Percentiles rank a stretch among this genome's conserved stretches.
phyloP scores from a whole-genome alignment of 2,797 vertebrate genomes.

The Xenopus petersii region DNA sequence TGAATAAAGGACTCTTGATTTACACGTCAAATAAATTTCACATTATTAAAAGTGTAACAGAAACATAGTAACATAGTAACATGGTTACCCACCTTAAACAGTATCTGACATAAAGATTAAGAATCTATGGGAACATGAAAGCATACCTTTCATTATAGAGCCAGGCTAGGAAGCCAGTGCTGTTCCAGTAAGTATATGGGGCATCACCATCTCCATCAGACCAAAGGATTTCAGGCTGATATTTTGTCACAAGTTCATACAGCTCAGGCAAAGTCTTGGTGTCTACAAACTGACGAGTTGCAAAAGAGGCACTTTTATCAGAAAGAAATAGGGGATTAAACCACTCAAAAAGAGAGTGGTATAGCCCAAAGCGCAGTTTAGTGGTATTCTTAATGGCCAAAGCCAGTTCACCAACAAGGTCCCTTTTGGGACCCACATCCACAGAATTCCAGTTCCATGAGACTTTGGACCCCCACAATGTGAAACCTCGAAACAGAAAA shows the following conservation, averaged over 20 bases:
- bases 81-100: too few relatives aligned
- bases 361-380: slow-evolving; percentile 82
- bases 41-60: too few relatives aligned
- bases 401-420: slow-evolving; percentile 82
- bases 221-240: slow-evolving; percentile 90
- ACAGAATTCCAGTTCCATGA: slow-evolving; percentile 96
- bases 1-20: too few relatives aligned
- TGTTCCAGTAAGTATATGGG: slow-evolving; percentile 90
- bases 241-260: slow-evolving; percentile 80
- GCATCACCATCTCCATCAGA: slow-evolving; percentile 87
- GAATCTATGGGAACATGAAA: neutral
- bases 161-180: slow-evolving; percentile 93
- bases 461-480: slow-evolving; percentile 86
- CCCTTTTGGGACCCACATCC: slow-evolving; percentile 80
- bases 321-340: slow-evolving; percentile 83
- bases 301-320: slow-evolving; percentile 72
- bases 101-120: too few relatives aligned
- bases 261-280: slow-evolving; percentile 87
- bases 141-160: slow-evolving; percentile 91
- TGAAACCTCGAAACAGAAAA: slow-evolving; percentile 76
- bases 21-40: too few relatives aligned
- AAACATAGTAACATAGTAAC: too few relatives aligned
- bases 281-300: slow-evolving; percentile 73
- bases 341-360: slow-evolving; percentile 96
- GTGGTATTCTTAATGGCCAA: slow-evolving; percentile 70